Base-by-base conservation (phyloP, 2,113 vertebrate species). In the Charadrius vociferus region DNA sequence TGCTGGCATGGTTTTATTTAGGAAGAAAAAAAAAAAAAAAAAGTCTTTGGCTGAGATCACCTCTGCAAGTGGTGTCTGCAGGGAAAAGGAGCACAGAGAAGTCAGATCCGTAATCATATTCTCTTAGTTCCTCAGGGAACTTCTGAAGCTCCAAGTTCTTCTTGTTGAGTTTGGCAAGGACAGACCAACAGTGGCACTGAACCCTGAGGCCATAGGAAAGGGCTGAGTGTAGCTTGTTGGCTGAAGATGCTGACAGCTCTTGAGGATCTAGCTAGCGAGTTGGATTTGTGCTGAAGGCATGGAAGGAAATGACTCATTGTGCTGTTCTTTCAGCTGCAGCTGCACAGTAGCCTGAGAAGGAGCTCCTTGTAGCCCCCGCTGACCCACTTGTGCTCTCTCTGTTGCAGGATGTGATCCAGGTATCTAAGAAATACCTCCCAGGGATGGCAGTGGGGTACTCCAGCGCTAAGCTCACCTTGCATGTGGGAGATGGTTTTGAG, bases 401-500 rank as follows among this genome's bases (percentile, higher is more conserved):
- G 32, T 97, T 93, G 43, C 95, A 99, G 99, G 99, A 99, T 55
- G 99, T 99, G 93, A 99, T 99, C 84, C 99, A 99, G 36, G 99
- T 99, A 22, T 99, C 99, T 1, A 99, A 99, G 98, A 99, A 99
- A 94, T 99, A 98, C 95, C 99, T 99, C 65, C 99, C 99, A 0
- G 98, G 99, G 47, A 99, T 99, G 99, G 99, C 99, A 12, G 97
- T 99, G 85, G 99, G 99, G 7, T 99, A 99, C 96, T 99, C 99
- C 86, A 99, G 99, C 50, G 98, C 99, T 37, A 99, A 99, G 92
- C 98, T 99, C 81, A 99, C 98, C 67, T 97, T 99, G 41, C 98
- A 99, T 0, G 98, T 99, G 10, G 99, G 99, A 7, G 99, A 99
- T 4, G 99, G 99, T 47, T 99, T 99, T 97, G 99, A 99, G 95